phyloP scores from a whole-genome alignment of 2,888 invertebrate species.

The Horisme vitalbata region DNA sequence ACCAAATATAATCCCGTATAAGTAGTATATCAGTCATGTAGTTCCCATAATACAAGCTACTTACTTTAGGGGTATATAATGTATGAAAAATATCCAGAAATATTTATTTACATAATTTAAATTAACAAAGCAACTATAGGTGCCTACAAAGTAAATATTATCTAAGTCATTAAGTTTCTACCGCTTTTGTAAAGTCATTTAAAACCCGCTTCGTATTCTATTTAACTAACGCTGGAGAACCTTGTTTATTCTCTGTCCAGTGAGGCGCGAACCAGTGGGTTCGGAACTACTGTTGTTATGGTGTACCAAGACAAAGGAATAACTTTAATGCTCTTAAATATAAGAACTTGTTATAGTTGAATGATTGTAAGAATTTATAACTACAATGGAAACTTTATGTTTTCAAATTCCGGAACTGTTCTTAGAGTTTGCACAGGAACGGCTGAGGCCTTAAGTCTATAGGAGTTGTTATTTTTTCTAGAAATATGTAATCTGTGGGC shows the following conservation, averaged over 20 bases:
- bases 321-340: conserved; percentile 6
- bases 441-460: too few species aligned
- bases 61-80: too few species aligned
- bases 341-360: background rate
- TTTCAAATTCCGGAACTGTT: too few species aligned
- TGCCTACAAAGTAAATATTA: too few species aligned
- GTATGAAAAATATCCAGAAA: too few species aligned
- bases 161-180: background rate
- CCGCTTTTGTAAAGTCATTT: background rate
- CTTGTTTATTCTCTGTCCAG: background rate
- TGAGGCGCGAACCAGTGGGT: background rate
- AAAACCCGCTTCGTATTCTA: background rate
- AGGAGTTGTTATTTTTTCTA: too few species aligned
- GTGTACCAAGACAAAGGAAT: conserved; percentile 9
- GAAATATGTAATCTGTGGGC: too few species aligned
- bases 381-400: conserved; percentile 1
- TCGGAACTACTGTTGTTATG: conserved; percentile 3
- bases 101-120: too few species aligned
- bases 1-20: too few species aligned
- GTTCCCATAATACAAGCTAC: too few species aligned
- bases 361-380: background rate
- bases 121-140: background rate
- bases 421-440: too few species aligned
- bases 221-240: background rate
- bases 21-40: too few species aligned